Evolutionary conservation across 1,140 invertebrate species (phyloP), one percentile per base, ranked within the genome.

Genomic region (Acarapis woodi): DNA sequence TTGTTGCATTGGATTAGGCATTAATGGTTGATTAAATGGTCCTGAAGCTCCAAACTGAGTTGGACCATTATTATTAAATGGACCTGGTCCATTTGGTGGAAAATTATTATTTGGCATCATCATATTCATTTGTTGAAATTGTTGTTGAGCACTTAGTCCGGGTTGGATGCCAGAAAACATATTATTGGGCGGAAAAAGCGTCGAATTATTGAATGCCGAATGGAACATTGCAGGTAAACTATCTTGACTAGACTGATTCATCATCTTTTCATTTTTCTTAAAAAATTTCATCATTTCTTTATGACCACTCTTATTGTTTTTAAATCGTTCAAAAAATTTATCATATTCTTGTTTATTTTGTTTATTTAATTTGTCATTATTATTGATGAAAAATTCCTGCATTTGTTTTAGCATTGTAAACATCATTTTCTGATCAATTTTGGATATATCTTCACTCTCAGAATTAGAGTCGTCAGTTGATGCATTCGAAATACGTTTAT

Each of bases 351-450:
- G 15, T 16, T 20, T 23, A 21, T 35, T 35, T 18, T 35, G 23
- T 15, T 16, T 35, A 3, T 23, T 10, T 5, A 21, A 21, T 14
- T 25, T 35, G 12, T 35, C 34, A 16, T 35, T 35, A 9, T 4
- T 15, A 1, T 9, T 24, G 4, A 16, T 35, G 12, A 35, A 6
- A 21, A 35, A 24, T 12, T 34, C 18, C 18, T 38, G n/a, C 28
- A 37, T 34, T 22, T 31, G 26, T 14, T 33, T 37, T 14, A 38
- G 3, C 8, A 37, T 25, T 20, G 15, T n/a, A n/a, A 38, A 29
- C 34, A 28, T 24, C n/a, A 31, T 18, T 18, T 29, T 21, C 21
- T 38, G 20, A 32, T 31, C n/a, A 38, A 32, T 15, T 22, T 19
- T 2, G 32, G 15, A 16, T n/a, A 12, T 15, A 12, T 37, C 22